Evolutionary conservation across 2,797 vertebrate species (phyloP).

Genomic region (Spondyliosoma cantharus): DNA sequence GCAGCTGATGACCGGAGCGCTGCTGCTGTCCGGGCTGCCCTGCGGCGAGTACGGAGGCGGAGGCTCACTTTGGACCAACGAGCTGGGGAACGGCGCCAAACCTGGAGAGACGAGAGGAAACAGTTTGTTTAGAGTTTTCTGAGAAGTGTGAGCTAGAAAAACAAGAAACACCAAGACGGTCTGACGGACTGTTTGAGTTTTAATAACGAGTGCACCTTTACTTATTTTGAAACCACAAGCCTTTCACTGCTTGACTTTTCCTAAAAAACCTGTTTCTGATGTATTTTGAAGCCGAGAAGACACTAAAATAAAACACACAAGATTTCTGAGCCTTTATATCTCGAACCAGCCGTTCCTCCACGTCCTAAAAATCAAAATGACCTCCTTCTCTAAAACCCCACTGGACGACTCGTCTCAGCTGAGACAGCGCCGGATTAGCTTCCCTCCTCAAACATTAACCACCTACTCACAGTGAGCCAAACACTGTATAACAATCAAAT

Average conservation of each 20-base stretch:
- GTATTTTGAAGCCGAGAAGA: too few relatives aligned
- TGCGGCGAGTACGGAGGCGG: slow-evolving; percentile 88
- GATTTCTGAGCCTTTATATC: too few relatives aligned
- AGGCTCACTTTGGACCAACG: slow-evolving; percentile 75
- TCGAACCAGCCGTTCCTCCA: not conserved
- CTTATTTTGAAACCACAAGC: too few relatives aligned
- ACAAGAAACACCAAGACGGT: too few relatives aligned
- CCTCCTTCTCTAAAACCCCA: not conserved
- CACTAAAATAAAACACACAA: too few relatives aligned
- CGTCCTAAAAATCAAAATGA: not conserved
- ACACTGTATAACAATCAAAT: not conserved
- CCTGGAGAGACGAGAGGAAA: slow-evolving; percentile 63
- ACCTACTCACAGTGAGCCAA: not conserved
- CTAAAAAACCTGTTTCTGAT: too few relatives aligned
- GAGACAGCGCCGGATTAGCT: not conserved
- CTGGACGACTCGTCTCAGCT: not conserved
- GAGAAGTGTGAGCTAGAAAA: not conserved
- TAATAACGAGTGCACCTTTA: too few relatives aligned
- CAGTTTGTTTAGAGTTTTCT: not conserved
- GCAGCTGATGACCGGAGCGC: slow-evolving; percentile 88
- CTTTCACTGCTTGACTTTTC: too few relatives aligned
- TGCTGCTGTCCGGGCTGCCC: slow-evolving; percentile 88
- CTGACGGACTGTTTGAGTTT: too few relatives aligned
- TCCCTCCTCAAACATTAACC: not conserved
- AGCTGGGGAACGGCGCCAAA: slow-evolving; percentile 80